Percentiles rank a stretch among this genome's conserved stretches.
Evolutionary conservation across 2,888 invertebrate genomes (phyloP).

Genomic region (Belgica antarctica): DNA sequence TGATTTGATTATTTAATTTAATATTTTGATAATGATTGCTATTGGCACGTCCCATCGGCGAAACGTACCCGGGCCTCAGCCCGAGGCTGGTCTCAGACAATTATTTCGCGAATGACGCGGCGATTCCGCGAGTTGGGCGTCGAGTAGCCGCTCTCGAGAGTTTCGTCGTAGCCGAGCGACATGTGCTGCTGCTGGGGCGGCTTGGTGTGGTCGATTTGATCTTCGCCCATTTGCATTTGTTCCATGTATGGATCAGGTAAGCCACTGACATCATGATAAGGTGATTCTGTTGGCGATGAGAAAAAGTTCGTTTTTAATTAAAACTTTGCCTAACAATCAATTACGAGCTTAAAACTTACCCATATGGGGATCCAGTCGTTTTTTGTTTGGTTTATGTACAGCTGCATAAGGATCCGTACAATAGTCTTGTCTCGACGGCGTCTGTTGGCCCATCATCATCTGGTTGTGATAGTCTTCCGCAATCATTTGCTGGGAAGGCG

Average conservation of each 20-base stretch:
- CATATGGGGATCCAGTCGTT: constrained; percentile 78
- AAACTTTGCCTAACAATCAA: constrained; percentile 20
- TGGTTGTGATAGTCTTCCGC: constrained; percentile 66
- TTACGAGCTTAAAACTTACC: constrained; percentile 61
- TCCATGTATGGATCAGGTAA: constrained; percentile 85
- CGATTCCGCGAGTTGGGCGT: constrained; percentile 90
- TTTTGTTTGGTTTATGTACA: constrained; percentile 80
- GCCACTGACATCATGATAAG: constrained; percentile 91
- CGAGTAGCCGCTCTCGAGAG: constrained; percentile 89
- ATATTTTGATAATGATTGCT: constrained; percentile 42
- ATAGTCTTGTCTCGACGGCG: constrained; percentile 82
- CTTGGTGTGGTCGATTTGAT: constrained; percentile 64
- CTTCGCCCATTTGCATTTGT: constrained; percentile 61
- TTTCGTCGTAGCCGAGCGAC: constrained; percentile 89
- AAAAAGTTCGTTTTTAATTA: constrained; percentile 24
- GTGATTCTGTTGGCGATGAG: constrained; percentile 82
- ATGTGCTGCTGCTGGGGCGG: constrained; percentile 72
- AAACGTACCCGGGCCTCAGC: constrained; percentile 49
- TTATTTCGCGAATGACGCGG: constrained; percentile 90
- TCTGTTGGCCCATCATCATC: constrained; percentile 63
- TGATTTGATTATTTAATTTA: constrained; percentile 36
- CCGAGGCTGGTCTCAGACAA: constrained; percentile 62
- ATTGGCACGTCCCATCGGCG: constrained; percentile 47
- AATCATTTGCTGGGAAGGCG: constrained; percentile 61
- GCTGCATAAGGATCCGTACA: constrained; percentile 85